These are phyloP conservation scores for Falcunculus frontatus DNA, from an alignment of 2,113 vertebrate species.

Conservation along the genomic window DNA sequence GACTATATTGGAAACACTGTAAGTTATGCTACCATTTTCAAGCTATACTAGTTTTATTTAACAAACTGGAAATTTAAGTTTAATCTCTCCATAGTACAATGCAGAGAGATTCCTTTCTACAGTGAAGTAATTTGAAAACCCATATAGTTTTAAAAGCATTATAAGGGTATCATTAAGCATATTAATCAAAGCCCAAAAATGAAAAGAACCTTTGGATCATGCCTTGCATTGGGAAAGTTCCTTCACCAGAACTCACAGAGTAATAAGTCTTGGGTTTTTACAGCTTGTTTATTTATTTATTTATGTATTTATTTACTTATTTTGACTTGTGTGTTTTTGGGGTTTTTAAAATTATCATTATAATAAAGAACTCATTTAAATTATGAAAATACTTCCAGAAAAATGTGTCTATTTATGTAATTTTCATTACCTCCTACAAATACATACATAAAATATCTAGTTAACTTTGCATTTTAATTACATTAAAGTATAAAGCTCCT, in stretches of 20 bases:
- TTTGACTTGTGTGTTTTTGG: neutral
- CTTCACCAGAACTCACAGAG: neutral
- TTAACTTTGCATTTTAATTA: neutral
- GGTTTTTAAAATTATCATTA: neutral
- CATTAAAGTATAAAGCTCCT: neutral
- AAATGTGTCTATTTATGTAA: neutral
- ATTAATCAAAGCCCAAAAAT: neutral
- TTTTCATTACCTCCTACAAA: neutral
- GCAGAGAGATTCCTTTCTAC: neutral
- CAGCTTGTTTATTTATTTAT: neutral
- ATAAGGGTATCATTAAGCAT: neutral
- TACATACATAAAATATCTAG: neutral
- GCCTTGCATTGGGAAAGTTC: neutral
- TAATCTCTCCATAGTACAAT: neutral
- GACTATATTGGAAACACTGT: neutral
- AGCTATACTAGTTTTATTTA: neutral
- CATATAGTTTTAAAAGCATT: neutral
- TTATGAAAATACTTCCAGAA: neutral
- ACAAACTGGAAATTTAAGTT: neutral
- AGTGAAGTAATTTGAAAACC: neutral
- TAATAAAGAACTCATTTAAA: neutral
- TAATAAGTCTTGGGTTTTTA: neutral
- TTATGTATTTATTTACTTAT: neutral
- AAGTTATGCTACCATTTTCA: neutral
- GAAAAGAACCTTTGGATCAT: neutral